phyloP scores from a whole-genome alignment of 2,113 vertebrate species.

The Lagopus muta region DNA sequence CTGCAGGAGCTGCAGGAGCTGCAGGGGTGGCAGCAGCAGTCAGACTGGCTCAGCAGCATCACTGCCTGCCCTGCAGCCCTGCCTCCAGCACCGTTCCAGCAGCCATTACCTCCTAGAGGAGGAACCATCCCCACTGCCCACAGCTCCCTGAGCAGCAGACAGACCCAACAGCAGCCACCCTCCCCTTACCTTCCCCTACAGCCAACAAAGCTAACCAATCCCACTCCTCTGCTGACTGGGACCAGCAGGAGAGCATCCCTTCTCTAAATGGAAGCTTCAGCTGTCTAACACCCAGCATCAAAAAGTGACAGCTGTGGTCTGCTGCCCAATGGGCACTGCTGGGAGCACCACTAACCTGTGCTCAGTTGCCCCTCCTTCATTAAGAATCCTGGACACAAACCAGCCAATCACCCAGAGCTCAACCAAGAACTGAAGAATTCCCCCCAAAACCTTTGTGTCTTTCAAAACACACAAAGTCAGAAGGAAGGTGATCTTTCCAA shows the following conservation, averaged over 20 bases:
- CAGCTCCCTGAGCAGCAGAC: neutral
- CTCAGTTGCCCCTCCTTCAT: neutral
- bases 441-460: fast-evolving
- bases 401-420: neutral
- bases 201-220: neutral
- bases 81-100: neutral
- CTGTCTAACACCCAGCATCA: neutral
- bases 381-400: neutral
- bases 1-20: neutral
- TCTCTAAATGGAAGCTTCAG: neutral
- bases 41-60: neutral
- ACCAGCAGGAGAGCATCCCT: neutral
- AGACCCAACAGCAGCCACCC: neutral
- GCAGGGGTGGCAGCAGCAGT: constrained; percentile 11
- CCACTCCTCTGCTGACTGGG: neutral
- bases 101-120: neutral
- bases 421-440: neutral
- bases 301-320: neutral
- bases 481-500: neutral
- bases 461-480: neutral
- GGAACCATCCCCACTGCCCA: fast-evolving
- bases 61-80: neutral
- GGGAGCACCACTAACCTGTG: neutral
- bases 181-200: neutral
- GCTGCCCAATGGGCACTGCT: neutral